Base-by-base conservation (phyloP, 2,888 invertebrate species). In the Beris morrisii region DNA sequence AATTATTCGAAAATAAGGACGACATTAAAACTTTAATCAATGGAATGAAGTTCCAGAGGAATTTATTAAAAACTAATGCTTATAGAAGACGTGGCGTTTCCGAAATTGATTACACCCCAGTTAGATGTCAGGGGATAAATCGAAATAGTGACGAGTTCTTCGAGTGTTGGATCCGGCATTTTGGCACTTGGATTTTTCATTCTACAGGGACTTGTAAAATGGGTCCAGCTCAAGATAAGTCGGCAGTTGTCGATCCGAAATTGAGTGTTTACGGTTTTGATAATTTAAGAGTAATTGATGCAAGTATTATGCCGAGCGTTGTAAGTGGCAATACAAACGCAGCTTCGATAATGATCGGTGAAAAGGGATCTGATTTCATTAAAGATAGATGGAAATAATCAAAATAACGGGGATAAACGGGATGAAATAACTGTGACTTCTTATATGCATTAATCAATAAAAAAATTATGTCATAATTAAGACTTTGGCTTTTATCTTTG, bases 251-350 rank as follows among this genome's bases (percentile, higher is more conserved):
- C 0, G 92, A 93, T 78, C 85, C 90, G 0, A 82, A 92, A 58
- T 78, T 93, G 58, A 83, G 87, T 28, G 92, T 93, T 1, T 88
- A 92, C 70, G 93, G 93, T 0, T 86, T 93, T 0, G 85, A 87
- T 1, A 89, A 89, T 31, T 79, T 93, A 28, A 83, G 93, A 69
- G 91, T 93, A 0, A 88, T 89, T 0, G 93, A 93, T 75, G 93
- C 92, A 0, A 92, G 92, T 70, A 88, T 95, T 61, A 94, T 94
- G 93, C 94, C 94, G 0, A 87, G 85, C 2, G 93, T 94, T 68
- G 87, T 93, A 12, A 93, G 92, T 76, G 94, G 94, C 0, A 94
- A 95, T 81, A 93, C 94, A 0, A 94, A 94, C 77, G 94, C 93
- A 1, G 92, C 93, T 0, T 87, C 88, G 2, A 92, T 94, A 54